Evolutionary conservation across 2,113 vertebrate species (phyloP), one percentile per base, ranked within the genome.

Genomic region (Etheostoma cragini): DNA sequence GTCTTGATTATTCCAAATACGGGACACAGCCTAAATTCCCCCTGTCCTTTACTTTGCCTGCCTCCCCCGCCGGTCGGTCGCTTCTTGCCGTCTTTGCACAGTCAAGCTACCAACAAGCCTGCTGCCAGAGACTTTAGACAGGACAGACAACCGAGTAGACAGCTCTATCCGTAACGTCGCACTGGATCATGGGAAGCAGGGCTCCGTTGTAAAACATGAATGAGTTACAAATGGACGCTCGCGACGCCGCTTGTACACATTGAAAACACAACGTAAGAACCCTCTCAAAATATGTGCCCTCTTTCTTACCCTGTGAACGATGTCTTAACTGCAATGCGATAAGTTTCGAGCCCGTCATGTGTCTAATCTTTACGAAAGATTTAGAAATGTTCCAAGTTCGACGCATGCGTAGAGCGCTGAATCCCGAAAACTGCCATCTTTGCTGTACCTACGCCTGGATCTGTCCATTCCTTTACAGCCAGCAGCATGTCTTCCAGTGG

Each of bases 51-150:
- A 80, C 88, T 84, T 63, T 63, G 85, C 85, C 79, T 82, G 72
- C 83, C 91, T 92, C 90, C 90, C 85, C 92, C 85, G 90, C 91
- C 82, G 88, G 86, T 91, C 86, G 77, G 38, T 90, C 87, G 82
- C 87, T 86, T 85, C 89, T 91, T 24, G 85, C 89, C 17, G 93
- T 92, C 90, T 90, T 67, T 77, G 81, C 88, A 76, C 90, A 75
- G 84, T 87, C 82, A 71, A 83, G 82, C 86, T 79, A 72, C 58
- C 88, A 86, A 85, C 87, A 78, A 42, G 89, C 79, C 72, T 17
- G 78, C 67, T 1, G 35, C 49, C 91, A 83, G 89, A 92, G 84
- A 87, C 66, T 16, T 1, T 77, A 7, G 0, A 4, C 14, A 2
- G 62, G 8, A 2, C 7, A 86, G 90, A 90, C 16, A 0, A 0